These are phyloP conservation scores for Acronicta aceris DNA, from an alignment of 2,888 invertebrate genomes.

Conservation along the genomic window DNA sequence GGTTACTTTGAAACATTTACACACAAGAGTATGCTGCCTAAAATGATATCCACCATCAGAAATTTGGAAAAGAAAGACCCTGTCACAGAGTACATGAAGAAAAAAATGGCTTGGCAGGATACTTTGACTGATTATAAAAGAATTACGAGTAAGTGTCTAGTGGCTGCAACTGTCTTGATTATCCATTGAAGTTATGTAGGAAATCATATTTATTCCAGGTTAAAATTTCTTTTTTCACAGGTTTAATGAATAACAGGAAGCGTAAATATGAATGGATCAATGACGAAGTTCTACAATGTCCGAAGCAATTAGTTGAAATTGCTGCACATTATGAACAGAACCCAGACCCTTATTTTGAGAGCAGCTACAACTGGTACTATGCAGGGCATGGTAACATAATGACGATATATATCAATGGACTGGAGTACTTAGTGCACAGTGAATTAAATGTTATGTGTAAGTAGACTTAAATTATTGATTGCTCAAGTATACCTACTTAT, in stretches of 20 bases:
- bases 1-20: conserved; percentile 78
- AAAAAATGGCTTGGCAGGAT: conserved; percentile 73
- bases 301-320: conserved; percentile 73
- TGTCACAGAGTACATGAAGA: conserved; percentile 67
- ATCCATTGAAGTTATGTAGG: too few relatives aligned
- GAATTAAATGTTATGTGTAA: conserved; percentile 77
- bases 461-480: conserved; percentile 65
- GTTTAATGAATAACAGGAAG: conserved; percentile 40
- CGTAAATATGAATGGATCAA: conserved; percentile 65
- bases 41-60: conserved; percentile 68
- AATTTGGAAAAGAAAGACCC: conserved; percentile 73
- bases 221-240: conserved; percentile 11
- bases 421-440: conserved; percentile 77
- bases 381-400: conserved; percentile 82
- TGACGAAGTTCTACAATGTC: conserved; percentile 77
- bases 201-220: too few relatives aligned
- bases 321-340: conserved; percentile 76
- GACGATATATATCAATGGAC: conserved; percentile 65
- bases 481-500: too few relatives aligned
- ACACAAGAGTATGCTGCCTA: conserved; percentile 75
- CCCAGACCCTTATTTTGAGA: conserved; percentile 78
- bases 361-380: conserved; percentile 84
- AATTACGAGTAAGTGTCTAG: conserved; percentile 61
- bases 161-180: too few relatives aligned
- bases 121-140: conserved; percentile 46